Evolutionary conservation across 2,113 vertebrate species (phyloP), one percentile per base, ranked within the genome.

Genomic region (Thalassoma bifasciatum): DNA sequence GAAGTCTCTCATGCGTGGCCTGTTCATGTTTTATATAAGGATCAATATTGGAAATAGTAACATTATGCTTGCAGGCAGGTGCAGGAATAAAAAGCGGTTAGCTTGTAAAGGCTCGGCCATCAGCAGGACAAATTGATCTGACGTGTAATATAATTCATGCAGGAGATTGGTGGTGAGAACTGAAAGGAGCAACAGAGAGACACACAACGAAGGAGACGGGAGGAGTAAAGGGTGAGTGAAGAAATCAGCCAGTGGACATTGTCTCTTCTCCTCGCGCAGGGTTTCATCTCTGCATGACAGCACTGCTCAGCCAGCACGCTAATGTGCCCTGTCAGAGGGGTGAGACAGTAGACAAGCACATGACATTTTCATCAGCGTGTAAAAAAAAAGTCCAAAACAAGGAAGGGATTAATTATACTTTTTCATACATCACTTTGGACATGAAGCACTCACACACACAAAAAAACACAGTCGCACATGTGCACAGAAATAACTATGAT

Each of bases 21-120:
- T 75, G 75, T 77, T 81, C 74, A 59, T 82, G 72, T 72, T 84
- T 88, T 70, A 85, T 83, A 84, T 65, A 58, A 78, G 84, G 70
- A 89, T 89, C 87, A 91, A 91, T 88, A 81, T 62, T 60, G 71
- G 83, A 82, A 89, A 86, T 76, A 86, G 58, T 37, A 84, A 86
- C 74, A 73, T 79, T 83, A 50, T 70, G 78, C 72, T 79, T 54
- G 75, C 65, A 79, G 89, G 85, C 88, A 75, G 75, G 67, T 38
- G 9, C 22, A 10, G 60, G 50, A 82, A 84, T 83, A 67, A 88
- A 80, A 62, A 63, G 65, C 12, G 36, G 65, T 88, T 79, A 72
- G 75, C 60, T 71, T 10, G 50, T 82, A 79, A 85, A 75, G 70
- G 24, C 66, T 50, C 22, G 77, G 68, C 78, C 71, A 78, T 88